phyloP scores from a whole-genome alignment of 2,797 vertebrate species.

The Muscicapa comitata region DNA sequence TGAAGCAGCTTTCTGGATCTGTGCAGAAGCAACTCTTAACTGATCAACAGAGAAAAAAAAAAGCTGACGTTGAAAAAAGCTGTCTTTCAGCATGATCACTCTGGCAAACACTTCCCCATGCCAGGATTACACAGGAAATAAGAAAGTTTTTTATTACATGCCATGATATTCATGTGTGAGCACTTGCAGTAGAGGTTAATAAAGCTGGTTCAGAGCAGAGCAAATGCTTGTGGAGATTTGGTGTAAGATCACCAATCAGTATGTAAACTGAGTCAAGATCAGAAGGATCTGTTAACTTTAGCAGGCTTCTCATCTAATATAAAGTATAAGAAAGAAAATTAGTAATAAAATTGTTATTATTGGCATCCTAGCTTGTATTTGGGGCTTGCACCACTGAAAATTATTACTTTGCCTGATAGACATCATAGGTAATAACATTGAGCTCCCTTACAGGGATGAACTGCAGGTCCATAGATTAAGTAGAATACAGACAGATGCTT shows the following conservation, averaged over 20 bases:
- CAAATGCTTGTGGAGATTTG: background rate
- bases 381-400: background rate
- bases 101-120: background rate
- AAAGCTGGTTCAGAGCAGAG: background rate
- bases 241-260: background rate
- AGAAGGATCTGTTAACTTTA: background rate
- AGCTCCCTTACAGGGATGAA: background rate
- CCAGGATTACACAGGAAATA: background rate
- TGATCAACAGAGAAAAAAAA: background rate
- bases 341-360: background rate
- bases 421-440: background rate
- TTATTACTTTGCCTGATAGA: background rate
- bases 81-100: background rate
- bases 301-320: background rate
- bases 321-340: background rate
- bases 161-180: background rate
- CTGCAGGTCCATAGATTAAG: background rate
- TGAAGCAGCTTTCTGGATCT: background rate
- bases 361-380: background rate
- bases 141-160: background rate
- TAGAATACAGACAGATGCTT: background rate
- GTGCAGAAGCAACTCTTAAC: fast-evolving
- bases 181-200: background rate
- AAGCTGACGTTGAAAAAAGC: background rate
- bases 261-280: background rate